Conservation (phyloP, 2,797 vertebrate species). For the Ceryle rudis region DNA sequence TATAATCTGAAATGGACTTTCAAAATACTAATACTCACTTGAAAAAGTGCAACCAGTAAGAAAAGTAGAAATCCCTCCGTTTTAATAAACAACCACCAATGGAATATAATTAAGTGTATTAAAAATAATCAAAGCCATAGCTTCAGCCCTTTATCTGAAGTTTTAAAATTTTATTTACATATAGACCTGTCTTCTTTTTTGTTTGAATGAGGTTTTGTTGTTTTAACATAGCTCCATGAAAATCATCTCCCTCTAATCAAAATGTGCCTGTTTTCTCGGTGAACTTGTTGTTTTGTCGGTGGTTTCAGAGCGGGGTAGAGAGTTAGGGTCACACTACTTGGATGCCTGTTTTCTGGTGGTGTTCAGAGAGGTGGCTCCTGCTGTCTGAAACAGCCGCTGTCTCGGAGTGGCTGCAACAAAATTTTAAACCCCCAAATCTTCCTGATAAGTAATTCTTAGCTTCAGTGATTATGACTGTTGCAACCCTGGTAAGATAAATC, state of each 20-base stretch:
- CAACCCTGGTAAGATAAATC: not conserved
- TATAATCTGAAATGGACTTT: slow-evolving; percentile 54
- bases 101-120: not conserved
- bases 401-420: not conserved
- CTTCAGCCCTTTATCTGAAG: not conserved
- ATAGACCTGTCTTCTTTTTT: not conserved
- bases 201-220: not conserved
- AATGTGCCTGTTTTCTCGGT: not conserved
- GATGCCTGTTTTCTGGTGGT: not conserved
- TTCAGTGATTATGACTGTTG: not conserved
- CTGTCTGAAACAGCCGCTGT: not conserved
- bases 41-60: not conserved
- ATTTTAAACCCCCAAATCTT: too few species aligned
- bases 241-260: not conserved
- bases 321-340: not conserved
- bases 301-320: not conserved
- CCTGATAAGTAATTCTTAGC: not conserved
- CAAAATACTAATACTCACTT: slow-evolving; percentile 9
- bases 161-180: not conserved
- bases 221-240: not conserved
- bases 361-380: not conserved
- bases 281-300: not conserved
- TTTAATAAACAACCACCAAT: not conserved
- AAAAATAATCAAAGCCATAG: not conserved
- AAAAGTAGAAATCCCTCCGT: not conserved